Evolutionary conservation across 2,113 vertebrate species (phyloP), one percentile per base, ranked within the genome.

Genomic region (Ciconia maguari): DNA sequence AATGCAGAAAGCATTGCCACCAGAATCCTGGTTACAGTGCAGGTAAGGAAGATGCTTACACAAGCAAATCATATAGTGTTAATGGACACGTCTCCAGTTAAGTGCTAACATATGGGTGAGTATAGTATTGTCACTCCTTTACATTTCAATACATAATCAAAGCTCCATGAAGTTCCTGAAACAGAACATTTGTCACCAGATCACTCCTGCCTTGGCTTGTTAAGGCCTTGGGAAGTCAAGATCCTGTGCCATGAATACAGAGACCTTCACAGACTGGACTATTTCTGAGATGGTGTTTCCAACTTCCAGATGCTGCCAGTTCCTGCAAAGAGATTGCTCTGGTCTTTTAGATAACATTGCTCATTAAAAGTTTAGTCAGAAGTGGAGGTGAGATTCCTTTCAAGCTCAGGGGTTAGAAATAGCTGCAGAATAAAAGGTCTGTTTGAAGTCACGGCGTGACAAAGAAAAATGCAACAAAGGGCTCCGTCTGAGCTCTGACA

Each of bases 401-500:
- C 42, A 58, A 78, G 46, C 51, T 90, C 30, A 30, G 46, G 30
- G 11, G 6, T 74, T 89, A 78, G 46, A 70, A 81, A 36, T 16
- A 70, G 60, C 55, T 61, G 46, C 55, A 36, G 64, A 65, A 41
- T 51, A 83, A 74, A 30, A 48, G 44, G 19, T 29, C 30, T 22
- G n/a, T 52, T 54, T 58, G 29, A 90, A 82, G 66, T 49, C 5
- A 3, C 0, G 2, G 34, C 2, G 0, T 24, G 36, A 75, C 1
- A 4, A 61, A 46, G 42, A 8, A 29, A 29, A 81, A 51, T 0
- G 0, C 24, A 25, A 16, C 34, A 27, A 41, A 75, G n/a, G 68
- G 66, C 54, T 61, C 16, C 34, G 19, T 49, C 36, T 51, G 81
- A 76, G 57, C 70, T 71, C 70, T 36, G 21, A 13, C n/a, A 46